Base-by-base conservation (phyloP, 2,113 vertebrate species). In the Cottus gobio region DNA sequence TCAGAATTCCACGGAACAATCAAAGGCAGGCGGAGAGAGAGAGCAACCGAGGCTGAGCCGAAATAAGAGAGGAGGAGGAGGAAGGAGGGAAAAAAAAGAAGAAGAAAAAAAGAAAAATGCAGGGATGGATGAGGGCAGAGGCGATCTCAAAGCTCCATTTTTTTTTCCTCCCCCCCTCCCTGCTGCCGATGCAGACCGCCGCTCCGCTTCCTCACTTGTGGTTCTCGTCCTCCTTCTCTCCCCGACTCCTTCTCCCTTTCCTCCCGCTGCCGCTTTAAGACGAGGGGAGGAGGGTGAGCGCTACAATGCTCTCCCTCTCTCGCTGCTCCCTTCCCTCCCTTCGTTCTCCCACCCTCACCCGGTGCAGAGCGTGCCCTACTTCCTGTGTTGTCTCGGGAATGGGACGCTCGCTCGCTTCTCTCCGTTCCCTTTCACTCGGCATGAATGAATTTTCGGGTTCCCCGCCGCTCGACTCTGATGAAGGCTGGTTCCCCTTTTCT, bases 251-350 rank as follows among this genome's bases (percentile, higher is more conserved):
- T 82, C 71, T 77, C 81, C 76, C 81, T 82, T 69, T 63, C 82
- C 84, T 89, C 82, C 85, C 7, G 80, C 89, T 89, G 89, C 90
- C 87, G 88, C 92, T 93, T 89, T 84, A 86, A 89, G 92, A 72
- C 79, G 4, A 93, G 92, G 93, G 93, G 92, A 85, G 90, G 93
- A 73, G 90, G 90, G 79, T 78, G 3, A 77, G 84, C 74, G 65
- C 82, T 76, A 79, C 89, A 86, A 75, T 77, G 87, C 87, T 84
- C 87, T 87, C 84, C 78, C 87, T 75, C 85, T 75, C 85, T 82
- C 71, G 52, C 85, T 37, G 75, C 65, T 80, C 75, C 62, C 77
- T 72, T 80, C 76, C 81, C 67, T 77, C 80, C 87, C 75, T 54
- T 46, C 57, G 9, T 71, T 78, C 58, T 71, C 77, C 76, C 76